A percentile compares a stretch with the other conserved stretches of the same genome.
These are phyloP conservation scores for Argopecten irradians DNA, from an alignment of 1,140 invertebrate genomes.

Conservation along the genomic window DNA sequence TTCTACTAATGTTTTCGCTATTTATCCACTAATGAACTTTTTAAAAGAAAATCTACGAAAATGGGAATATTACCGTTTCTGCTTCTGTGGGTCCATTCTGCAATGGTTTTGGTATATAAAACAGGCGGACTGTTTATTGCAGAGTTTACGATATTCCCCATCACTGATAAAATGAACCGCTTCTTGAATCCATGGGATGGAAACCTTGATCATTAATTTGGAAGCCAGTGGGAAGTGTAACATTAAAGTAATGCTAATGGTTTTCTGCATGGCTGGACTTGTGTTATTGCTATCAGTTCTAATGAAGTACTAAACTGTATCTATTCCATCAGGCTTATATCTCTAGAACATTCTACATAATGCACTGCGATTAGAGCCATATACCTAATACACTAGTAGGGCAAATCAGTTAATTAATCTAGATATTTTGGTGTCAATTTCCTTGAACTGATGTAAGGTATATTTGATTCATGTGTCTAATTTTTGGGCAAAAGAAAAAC, in stretches of 20 bases:
- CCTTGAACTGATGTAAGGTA: too few relatives aligned
- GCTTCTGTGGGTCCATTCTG: background rate
- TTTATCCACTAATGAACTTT: background rate
- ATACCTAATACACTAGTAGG: too few relatives aligned
- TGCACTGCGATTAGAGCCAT: too few relatives aligned
- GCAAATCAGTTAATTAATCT: too few relatives aligned
- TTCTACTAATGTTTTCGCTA: background rate
- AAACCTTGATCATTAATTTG: background rate
- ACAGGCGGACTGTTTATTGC: background rate
- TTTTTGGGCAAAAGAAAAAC: too few relatives aligned
- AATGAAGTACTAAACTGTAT: background rate
- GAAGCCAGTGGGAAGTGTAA: background rate
- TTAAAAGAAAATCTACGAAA: background rate
- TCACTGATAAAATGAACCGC: background rate
- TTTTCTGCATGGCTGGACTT: background rate
- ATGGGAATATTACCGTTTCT: background rate
- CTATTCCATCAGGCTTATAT: background rate
- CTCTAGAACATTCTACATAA: background rate
- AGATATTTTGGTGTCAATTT: too few relatives aligned
- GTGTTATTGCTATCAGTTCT: background rate
- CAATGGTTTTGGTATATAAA: background rate
- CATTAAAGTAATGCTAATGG: background rate
- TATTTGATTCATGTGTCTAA: too few relatives aligned
- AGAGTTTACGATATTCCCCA: background rate
- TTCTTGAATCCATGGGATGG: background rate